Conservation (phyloP, 2,888 invertebrate species). For the Steinernema carpocapsae region DNA sequence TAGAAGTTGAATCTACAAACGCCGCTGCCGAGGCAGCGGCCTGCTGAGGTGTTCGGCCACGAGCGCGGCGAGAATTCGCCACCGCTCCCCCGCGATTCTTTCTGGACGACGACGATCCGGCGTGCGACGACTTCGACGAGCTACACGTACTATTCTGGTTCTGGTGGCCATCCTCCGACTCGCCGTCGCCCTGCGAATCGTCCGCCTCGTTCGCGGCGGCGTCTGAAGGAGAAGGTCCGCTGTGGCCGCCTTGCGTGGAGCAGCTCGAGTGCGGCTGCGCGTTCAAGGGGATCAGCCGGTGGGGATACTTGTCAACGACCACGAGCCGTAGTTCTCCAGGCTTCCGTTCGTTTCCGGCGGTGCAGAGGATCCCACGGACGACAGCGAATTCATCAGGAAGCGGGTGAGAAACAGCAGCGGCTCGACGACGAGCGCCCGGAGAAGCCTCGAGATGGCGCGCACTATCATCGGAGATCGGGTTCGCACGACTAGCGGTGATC, state of each 20-base stretch:
- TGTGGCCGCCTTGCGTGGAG: neutral
- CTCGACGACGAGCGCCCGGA: neutral
- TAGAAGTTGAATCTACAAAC: constrained; percentile 13
- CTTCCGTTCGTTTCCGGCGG: neutral
- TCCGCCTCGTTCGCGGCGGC: neutral
- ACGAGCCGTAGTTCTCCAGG: constrained; percentile 22
- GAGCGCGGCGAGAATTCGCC: neutral
- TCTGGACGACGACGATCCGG: constrained; percentile 11
- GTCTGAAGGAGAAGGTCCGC: neutral
- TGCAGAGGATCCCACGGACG: neutral
- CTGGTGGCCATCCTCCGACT: constrained; percentile 27
- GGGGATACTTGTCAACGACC: constrained; percentile 6
- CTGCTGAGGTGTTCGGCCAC: constrained; percentile 19
- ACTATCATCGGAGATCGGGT: constrained; percentile 16
- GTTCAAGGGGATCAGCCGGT: constrained; percentile 45
- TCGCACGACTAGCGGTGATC: constrained; percentile 11
- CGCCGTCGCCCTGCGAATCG: constrained; percentile 22
- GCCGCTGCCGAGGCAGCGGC: neutral
- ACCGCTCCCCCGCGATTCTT: neutral
- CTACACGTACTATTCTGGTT: constrained; percentile 20
- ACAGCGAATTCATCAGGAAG: neutral
- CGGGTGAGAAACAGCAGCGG: constrained; percentile 13
- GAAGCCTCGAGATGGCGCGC: constrained; percentile 8
- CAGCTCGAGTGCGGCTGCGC: constrained; percentile 34
- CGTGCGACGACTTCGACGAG: constrained; percentile 22